Evolutionary conservation across 2,888 invertebrate species (phyloP), one percentile per base, ranked within the genome.

Genomic region (Drosophila bunnanda): DNA sequence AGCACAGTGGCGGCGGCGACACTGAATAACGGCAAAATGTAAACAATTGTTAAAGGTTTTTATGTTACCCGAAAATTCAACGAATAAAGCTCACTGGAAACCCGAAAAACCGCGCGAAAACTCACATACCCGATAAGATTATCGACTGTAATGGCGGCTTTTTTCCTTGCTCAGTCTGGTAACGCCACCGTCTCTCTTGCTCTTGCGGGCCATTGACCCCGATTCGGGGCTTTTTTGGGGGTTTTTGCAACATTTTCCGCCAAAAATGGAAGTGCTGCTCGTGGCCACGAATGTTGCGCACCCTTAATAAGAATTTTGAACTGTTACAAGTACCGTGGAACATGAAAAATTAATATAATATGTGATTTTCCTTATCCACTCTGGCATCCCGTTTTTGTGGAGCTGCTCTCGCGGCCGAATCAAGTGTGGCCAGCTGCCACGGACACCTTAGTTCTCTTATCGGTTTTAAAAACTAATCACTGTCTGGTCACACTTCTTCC

Each of bases 31-130:
- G 69, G 69, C 72, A 75, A 69, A 75, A 73, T 66, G 73, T 58
- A 69, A 75, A 75, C 71, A 75, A 41, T 88, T 86, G 85, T 86
- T 86, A 83, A 81, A 77, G 77, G 52, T 88, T 86, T 82, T 81
- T 85, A 76, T 88, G 79, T 88, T 83, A 67, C 32, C 32, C 70
- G 57, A 67, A 72, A 77, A 87, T 82, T 76, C 75, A 71, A 65
- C 56, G 64, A 71, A 88, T 88, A 88, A 88, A 80, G 62, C 72
- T 72, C 62, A 41, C 25, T 39, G n/a, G 39, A 43, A 48, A 48
- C 28, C 34, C 3, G 7, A 36, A 7, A 34, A 36, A 53, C 1
- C 6, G 34, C 52, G 52, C 9, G 20, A 9, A 25, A 12, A 15
- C 15, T 9, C 15, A 13, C n/a, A 1, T 7, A n/a, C 9, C 10